Percentiles rank a stretch among this genome's conserved stretches.
phyloP scores from a whole-genome alignment of 2,113 vertebrate species.

The Casuarius casuarius region DNA sequence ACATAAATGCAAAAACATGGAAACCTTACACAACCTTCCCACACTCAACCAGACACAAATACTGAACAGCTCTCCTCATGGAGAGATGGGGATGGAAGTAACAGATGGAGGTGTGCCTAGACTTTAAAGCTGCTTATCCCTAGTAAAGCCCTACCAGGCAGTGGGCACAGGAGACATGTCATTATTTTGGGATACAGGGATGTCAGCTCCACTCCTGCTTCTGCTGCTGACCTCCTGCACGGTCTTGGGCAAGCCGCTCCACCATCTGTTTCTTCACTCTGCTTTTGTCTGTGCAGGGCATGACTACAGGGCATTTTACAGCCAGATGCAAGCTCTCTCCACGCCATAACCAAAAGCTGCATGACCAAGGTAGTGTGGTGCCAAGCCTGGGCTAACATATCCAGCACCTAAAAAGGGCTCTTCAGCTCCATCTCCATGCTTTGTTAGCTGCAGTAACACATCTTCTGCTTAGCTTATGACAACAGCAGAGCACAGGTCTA shows the following conservation, averaged over 20 bases:
- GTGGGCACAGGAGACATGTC: background rate
- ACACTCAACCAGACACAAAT: background rate
- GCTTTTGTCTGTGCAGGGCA: background rate
- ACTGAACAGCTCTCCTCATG: background rate
- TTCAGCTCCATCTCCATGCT: background rate
- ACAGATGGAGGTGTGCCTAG: background rate
- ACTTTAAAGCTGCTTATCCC: background rate
- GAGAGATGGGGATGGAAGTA: background rate
- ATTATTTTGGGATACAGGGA: background rate
- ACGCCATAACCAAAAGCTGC: background rate
- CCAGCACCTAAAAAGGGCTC: background rate
- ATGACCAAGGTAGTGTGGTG: background rate
- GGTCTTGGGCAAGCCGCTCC: constrained; percentile 22
- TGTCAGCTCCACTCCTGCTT: background rate
- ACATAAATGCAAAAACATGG: background rate
- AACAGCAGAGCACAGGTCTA: background rate
- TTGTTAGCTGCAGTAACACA: rapidly evolving
- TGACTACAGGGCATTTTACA: background rate
- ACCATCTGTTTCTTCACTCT: constrained; percentile 35
- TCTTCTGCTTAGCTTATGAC: rapidly evolving
- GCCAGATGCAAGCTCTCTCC: background rate
- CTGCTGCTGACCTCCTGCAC: constrained; percentile 7
- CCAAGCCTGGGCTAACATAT: background rate
- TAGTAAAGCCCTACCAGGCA: background rate
- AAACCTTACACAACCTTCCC: background rate